Evolutionary conservation across 2,888 invertebrate genomes (phyloP).

Genomic region (Xanthia togata): DNA sequence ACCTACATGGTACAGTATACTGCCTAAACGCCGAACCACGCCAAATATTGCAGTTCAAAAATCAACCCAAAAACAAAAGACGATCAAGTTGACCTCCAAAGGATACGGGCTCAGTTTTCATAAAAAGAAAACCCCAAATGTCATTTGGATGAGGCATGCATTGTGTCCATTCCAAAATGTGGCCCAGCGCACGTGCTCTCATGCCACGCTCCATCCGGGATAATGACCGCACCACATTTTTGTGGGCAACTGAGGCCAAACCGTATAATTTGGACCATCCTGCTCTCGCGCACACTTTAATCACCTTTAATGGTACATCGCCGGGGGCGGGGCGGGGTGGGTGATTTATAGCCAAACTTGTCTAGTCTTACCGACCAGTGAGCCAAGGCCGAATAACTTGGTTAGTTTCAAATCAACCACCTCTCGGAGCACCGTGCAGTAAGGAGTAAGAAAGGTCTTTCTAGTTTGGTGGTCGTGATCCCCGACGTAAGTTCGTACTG

Average conservation of each 20-base stretch:
- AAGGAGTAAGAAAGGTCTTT: slow-evolving; percentile 41
- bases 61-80: slow-evolving; percentile 9
- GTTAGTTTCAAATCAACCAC: slow-evolving; percentile 1
- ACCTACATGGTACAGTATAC: neutral
- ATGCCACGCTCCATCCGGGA: slow-evolving; percentile 68
- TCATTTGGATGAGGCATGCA: slow-evolving; percentile 25
- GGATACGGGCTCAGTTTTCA: neutral
- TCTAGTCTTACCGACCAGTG: slow-evolving; percentile 69
- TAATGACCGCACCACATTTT: slow-evolving; percentile 82
- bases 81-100: neutral
- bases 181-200: slow-evolving; percentile 71
- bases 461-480: slow-evolving; percentile 45
- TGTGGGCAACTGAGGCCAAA: slow-evolving; percentile 76
- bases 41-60: neutral
- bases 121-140: slow-evolving; percentile 15
- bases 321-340: slow-evolving; percentile 75
- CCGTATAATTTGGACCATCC: slow-evolving; percentile 87
- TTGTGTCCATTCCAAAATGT: slow-evolving; percentile 59
- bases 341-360: slow-evolving; percentile 80
- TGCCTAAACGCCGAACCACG: neutral
- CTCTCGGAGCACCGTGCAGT: neutral
- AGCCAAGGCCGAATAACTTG: slow-evolving; percentile 62
- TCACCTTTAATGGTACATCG: slow-evolving; percentile 82
- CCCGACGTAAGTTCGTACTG: slow-evolving; percentile 33
- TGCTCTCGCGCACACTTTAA: slow-evolving; percentile 82